Base-by-base conservation (phyloP, 2,888 invertebrate species). In the Unio pictorum region DNA sequence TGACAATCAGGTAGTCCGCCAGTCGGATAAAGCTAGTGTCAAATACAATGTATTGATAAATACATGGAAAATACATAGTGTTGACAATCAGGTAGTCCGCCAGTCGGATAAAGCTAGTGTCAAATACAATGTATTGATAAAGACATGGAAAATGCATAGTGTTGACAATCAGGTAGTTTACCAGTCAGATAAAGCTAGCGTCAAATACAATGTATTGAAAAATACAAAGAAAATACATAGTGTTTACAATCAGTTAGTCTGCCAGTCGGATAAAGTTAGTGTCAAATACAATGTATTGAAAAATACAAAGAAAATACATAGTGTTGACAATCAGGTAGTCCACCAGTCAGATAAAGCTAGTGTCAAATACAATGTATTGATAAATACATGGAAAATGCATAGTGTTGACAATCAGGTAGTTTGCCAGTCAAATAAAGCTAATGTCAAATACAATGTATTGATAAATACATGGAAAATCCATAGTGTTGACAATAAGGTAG, bases 301-400 rank as follows among this genome's bases (percentile, higher is more conserved):
- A 23, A 23, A 23, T 23, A 23, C 23, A 23, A 23, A 90, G 78
- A 28, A 90, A 88, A 71, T 90, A 90, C 88, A 90, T 88, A 0
- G 90, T 90, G 82, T 89, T 90, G 28, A 90, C 89, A 60, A 90
- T 89, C 72, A 90, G 83, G 81, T 90, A 90, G 77, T 90, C 90
- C 28, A 89, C 87, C 76, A 90, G 75, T 1, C 89, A 85, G 92
- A 76, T 90, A 76, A 90, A 90, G 71, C 90, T 90, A 82, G n/a
- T 73, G 66, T 23, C 59, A 45, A 70, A 64, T 30, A 73, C 26
- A 61, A 4, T 3, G 57, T 6, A 60, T 56, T n/a, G 26, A 17
- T 23, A 60, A 20, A 11, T 58, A 26, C 45, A 15, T 11, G 15
- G 45, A 45, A 45, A 11, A 45, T 15, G 15, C 45, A 45, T 45